Base-by-base conservation (phyloP, 2,888 invertebrate species). In the Drosophila multiciliata region DNA sequence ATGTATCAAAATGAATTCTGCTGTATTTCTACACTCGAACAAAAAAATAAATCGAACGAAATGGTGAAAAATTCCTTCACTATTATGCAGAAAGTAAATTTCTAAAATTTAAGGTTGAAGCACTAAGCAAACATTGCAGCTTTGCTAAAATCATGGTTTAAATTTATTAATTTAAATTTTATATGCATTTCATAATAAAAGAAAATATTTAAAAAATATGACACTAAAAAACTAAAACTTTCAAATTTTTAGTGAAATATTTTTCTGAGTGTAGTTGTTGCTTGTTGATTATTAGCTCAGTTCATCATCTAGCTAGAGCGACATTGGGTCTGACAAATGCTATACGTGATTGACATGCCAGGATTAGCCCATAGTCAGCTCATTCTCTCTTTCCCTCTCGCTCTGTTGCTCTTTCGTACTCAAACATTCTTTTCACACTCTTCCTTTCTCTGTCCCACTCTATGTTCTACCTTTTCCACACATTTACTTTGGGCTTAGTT, bases 1-100 rank as follows among this genome's bases (percentile, higher is more conserved):
- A 84, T 83, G 76, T 87, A 87, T 89, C 87, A 77, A 89, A 85
- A 89, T 89, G 89, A 85, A 85, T 84, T 85, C 75, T 26, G 20
- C 29, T 11, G 2, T 11, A 26, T 11, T 49, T 53, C 45, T 45
- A 45, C 45, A 45, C 45, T 23, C 15, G 8, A 1, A 45, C 23
- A 45, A 40, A 40, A 40, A 20, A 45, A 8, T 29, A 7, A 45
- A 45, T 42, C n/a, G 6, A 2, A 0, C 42, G 20, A 11, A 42
- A 20, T 6, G 11, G 11, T 11, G 4, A 29, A 20, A 6, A 42
- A 7, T 20, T 20, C 3, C 1, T 7, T 42, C 0, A 4, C 1
- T 40, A 42, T 12, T 12, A 20, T 12, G 12, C 20, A 45, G 20
- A 45, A 20, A 7, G 1, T 20, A 3, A 7, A 12, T 45, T 1